Evolutionary conservation across 2,797 vertebrate genomes (phyloP).

Genomic region (Rachycentron canadum): DNA sequence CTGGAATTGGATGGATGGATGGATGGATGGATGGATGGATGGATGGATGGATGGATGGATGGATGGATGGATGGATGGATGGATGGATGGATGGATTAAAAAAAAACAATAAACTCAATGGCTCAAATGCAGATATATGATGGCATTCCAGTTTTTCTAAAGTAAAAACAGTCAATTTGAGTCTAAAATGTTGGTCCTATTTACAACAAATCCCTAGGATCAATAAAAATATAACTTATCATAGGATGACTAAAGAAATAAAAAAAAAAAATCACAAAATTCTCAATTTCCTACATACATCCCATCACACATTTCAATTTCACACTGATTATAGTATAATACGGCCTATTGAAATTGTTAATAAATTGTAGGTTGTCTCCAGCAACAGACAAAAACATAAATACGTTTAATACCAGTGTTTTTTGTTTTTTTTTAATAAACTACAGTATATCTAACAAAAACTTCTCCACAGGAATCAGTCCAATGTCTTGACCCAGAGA

Average conservation of each 20-base stretch:
- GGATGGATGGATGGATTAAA: too few species aligned
- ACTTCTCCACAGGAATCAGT: not conserved
- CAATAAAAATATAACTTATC: slow-evolving; percentile 3
- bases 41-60: too few species aligned
- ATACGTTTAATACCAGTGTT: too few species aligned
- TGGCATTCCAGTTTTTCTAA: not conserved
- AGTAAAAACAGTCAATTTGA: not conserved
- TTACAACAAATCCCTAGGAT: slow-evolving; percentile 26
- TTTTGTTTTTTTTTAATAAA: not conserved
- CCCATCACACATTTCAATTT: not conserved
- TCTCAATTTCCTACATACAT: not conserved
- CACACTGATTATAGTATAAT: too few species aligned
- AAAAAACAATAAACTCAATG: slow-evolving; percentile 22
- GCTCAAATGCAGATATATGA: slow-evolving; percentile 7
- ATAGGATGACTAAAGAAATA: not conserved
- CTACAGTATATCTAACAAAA: not conserved
- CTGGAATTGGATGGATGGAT: slow-evolving; percentile 35
- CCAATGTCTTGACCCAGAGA: not conserved
- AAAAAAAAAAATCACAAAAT: not conserved
- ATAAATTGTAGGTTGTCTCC: not conserved
- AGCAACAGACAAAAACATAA: not conserved
- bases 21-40: not conserved
- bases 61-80: too few species aligned
- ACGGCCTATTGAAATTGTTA: not conserved
- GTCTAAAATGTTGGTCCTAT: not conserved